Evolutionary conservation across 2,888 invertebrate species (phyloP).

Genomic region (Ferrisia virgata): DNA sequence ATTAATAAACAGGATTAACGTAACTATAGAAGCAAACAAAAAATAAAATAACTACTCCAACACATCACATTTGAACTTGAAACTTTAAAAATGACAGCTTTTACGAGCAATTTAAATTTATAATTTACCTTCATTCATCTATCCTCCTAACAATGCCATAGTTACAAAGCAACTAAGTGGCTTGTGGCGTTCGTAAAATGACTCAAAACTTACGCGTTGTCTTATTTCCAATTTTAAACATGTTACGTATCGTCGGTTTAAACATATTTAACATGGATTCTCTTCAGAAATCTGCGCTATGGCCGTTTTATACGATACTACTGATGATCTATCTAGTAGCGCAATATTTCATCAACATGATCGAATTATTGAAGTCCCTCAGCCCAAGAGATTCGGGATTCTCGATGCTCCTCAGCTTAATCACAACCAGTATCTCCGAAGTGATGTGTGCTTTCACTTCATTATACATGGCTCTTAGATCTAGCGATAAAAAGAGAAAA

Average conservation of each 20-base stretch:
- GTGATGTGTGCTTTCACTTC: neutral
- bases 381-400: neutral
- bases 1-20: no score
- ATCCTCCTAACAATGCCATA: neutral
- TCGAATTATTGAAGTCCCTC: neutral
- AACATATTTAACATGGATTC: neutral
- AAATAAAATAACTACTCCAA: no score
- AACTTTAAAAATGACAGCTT: no score
- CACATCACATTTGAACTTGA: no score
- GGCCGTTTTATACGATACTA: neutral
- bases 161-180: neutral
- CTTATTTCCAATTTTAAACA: neutral
- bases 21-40: no score
- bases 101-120: no score
- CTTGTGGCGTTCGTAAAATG: neutral
- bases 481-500: neutral
- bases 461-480: neutral
- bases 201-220: neutral
- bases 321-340: slow-evolving; percentile 9
- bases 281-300: neutral
- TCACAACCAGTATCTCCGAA: neutral
- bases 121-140: neutral
- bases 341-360: neutral
- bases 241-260: neutral
- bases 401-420: neutral